Conservation (phyloP, 2,113 vertebrate genomes). For the Phaethornis superciliosus region DNA sequence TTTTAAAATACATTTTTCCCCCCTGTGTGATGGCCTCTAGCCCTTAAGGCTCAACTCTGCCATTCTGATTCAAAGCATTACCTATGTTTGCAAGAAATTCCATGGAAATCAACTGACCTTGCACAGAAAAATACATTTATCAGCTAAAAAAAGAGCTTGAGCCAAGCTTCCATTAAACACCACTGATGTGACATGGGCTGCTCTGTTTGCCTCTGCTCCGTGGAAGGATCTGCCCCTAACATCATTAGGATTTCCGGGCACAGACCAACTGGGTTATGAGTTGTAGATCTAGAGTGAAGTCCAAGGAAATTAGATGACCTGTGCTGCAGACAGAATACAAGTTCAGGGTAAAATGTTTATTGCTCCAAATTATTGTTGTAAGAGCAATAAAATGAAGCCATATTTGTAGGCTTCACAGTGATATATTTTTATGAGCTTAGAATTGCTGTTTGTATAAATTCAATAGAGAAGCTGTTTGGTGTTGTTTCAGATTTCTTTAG, state of each 20-base stretch:
- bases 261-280: neutral
- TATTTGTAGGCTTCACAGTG: constrained; percentile 59
- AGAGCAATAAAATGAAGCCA: constrained; percentile 54
- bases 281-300: neutral
- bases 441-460: constrained; percentile 59
- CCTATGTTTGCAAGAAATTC: neutral
- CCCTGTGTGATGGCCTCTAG: neutral
- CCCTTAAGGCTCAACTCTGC: neutral
- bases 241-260: constrained; percentile 22
- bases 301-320: constrained; percentile 15
- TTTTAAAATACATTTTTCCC: neutral
- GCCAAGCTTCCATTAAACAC: neutral
- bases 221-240: neutral
- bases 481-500: constrained; percentile 62
- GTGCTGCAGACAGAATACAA: neutral
- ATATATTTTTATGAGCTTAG: constrained; percentile 66
- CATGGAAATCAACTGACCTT: neutral
- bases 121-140: neutral
- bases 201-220: neutral
- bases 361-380: constrained; percentile 35
- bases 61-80: neutral
- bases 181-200: neutral
- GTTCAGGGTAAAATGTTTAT: constrained; percentile 51
- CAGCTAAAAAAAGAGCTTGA: neutral
- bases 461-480: constrained; percentile 62